These are phyloP conservation scores for Apostichopus californicus DNA, from an alignment of 35 echinoderm and acorn worm genomes.

Conservation along the genomic window DNA sequence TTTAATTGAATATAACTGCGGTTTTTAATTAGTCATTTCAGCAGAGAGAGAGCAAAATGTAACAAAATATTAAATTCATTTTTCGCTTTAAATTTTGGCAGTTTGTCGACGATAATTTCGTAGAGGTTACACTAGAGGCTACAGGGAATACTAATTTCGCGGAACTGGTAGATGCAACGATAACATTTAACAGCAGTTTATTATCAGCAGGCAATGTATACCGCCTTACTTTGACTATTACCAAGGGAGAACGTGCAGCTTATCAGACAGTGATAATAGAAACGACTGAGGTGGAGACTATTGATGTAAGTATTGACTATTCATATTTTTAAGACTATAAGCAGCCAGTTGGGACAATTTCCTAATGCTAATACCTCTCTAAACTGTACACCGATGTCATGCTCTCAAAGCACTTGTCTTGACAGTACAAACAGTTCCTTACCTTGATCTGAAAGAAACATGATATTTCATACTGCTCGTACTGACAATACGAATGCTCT, in stretches of 20 bases:
- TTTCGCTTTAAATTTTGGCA: background rate
- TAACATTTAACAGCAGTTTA: background rate
- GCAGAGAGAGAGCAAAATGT: too few species aligned
- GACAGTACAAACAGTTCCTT: too few species aligned
- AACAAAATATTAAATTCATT: too few species aligned
- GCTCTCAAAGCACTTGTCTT: too few species aligned
- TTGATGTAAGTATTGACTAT: background rate
- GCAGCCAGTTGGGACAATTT: too few species aligned
- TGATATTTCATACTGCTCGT: too few species aligned
- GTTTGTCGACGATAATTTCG: background rate
- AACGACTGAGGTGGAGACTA: constrained; percentile 9
- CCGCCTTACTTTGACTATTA: background rate
- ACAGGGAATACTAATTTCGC: background rate
- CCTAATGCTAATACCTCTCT: too few species aligned
- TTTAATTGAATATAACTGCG: too few species aligned
- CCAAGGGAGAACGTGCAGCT: background rate
- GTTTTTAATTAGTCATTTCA: too few species aligned
- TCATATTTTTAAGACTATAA: background rate
- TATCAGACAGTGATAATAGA: background rate
- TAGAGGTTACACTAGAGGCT: background rate
- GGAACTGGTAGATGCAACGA: background rate
- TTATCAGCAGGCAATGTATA: background rate
- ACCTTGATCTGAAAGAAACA: too few species aligned
- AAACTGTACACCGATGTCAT: too few species aligned
- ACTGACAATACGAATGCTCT: too few species aligned